Conservation (phyloP, 2,797 vertebrate genomes). For the Cebuella pygmaea region DNA sequence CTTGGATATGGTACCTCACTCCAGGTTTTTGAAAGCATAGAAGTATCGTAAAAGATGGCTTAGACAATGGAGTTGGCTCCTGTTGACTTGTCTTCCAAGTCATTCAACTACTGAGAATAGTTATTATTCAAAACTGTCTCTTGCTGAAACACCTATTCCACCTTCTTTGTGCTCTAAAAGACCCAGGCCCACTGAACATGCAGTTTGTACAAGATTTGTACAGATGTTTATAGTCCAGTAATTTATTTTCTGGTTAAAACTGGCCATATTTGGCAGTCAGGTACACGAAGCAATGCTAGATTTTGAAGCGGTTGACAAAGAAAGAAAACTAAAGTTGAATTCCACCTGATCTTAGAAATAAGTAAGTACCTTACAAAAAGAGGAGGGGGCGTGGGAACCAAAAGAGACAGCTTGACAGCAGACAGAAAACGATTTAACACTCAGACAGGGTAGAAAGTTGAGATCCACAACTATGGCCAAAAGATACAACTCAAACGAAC, state of each 20-base stretch:
- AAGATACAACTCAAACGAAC: conserved; percentile 73
- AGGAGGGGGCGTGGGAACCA: conserved; percentile 63
- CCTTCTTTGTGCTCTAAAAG: background rate
- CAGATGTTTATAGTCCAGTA: background rate
- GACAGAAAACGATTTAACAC: conserved; percentile 73
- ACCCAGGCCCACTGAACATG: background rate
- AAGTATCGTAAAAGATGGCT: background rate
- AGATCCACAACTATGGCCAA: conserved; percentile 72
- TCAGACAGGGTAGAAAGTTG: conserved; percentile 76
- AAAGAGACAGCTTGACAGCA: conserved; percentile 65
- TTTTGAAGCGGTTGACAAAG: background rate
- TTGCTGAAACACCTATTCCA: background rate
- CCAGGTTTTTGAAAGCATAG: background rate
- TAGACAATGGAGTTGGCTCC: background rate
- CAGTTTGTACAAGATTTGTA: background rate
- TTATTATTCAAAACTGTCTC: background rate
- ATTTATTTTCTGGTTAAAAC: conserved; percentile 46
- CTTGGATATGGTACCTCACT: background rate
- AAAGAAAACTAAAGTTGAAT: background rate
- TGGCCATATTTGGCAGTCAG: background rate
- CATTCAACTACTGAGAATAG: background rate
- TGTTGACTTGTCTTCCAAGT: background rate
- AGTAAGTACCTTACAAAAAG: conserved; percentile 12
- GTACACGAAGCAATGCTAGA: background rate
- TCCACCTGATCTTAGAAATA: conserved; percentile 43